Conservation (phyloP, 2,888 invertebrate species). For the Eudemis profundana region DNA sequence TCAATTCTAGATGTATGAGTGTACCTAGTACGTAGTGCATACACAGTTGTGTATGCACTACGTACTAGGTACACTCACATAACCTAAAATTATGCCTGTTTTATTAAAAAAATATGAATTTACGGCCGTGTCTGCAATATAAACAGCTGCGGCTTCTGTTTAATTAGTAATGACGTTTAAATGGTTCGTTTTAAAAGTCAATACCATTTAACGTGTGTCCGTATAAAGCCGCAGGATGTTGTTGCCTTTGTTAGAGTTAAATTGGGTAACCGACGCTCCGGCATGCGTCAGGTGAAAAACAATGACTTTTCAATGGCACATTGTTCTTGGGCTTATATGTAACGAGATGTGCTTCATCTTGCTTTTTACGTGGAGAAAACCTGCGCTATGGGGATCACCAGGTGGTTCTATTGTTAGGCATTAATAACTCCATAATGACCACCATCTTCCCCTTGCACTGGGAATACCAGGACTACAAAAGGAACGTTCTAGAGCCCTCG, state of each 20-base stretch:
- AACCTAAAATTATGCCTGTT: too few species aligned
- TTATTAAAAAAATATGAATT: too few species aligned
- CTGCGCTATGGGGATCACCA: not conserved
- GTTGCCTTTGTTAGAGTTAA: slow-evolving; percentile 5
- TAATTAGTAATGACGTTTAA: not conserved
- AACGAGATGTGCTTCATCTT: not conserved
- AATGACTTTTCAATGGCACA: slow-evolving; percentile 8
- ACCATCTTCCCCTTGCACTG: too few species aligned
- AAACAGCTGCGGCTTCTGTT: not conserved
- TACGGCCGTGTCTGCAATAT: too few species aligned
- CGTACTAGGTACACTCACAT: too few species aligned
- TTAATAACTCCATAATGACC: too few species aligned
- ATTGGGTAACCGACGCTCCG: slow-evolving; percentile 6
- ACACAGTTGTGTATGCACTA: too few species aligned
- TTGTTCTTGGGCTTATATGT: slow-evolving; percentile 5
- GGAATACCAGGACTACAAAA: too few species aligned
- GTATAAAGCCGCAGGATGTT: slow-evolving; percentile 19
- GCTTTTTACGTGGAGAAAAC: not conserved
- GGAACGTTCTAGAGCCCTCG: too few species aligned
- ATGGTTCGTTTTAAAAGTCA: not conserved
- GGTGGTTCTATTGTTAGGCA: too few species aligned
- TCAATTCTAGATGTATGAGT: too few species aligned
- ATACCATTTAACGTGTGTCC: not conserved
- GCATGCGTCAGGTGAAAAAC: slow-evolving; percentile 19
- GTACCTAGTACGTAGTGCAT: too few species aligned